phyloP scores from a whole-genome alignment of 2,113 vertebrate genomes.

The Marmota flaviventris region DNA sequence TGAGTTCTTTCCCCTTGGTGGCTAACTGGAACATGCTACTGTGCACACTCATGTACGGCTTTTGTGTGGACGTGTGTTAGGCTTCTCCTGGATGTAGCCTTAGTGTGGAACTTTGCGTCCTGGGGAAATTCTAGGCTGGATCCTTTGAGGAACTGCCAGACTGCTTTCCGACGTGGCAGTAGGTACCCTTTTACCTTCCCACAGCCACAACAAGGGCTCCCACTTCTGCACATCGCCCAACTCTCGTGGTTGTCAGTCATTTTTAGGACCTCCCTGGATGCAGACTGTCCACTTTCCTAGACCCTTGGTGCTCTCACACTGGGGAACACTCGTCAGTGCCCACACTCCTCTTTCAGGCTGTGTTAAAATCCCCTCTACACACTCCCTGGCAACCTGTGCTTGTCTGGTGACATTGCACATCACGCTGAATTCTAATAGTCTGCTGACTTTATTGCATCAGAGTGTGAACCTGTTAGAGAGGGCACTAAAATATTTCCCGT shows the following conservation, averaged over 20 bases:
- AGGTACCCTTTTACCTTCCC: background rate
- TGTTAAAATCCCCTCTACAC: background rate
- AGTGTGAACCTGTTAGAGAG: slow-evolving; percentile 11
- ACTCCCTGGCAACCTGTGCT: background rate
- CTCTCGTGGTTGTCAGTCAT: background rate
- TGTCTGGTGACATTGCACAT: background rate
- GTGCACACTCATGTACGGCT: background rate
- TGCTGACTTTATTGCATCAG: slow-evolving; percentile 27
- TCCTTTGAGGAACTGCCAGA: background rate
- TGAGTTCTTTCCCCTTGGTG: background rate
- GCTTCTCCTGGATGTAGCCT: background rate
- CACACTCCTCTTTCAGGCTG: background rate
- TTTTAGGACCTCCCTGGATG: background rate
- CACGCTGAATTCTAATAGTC: slow-evolving; percentile 46
- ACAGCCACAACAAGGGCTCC: background rate
- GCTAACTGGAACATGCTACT: background rate
- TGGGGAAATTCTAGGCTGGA: background rate
- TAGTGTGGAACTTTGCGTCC: too few species aligned
- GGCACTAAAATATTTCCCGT: slow-evolving; percentile 30
- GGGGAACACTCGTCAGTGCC: background rate
- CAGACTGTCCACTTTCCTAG: background rate
- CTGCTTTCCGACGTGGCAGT: background rate
- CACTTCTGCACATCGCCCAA: background rate
- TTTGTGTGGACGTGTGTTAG: background rate
- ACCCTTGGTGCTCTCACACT: background rate